phyloP scores from a whole-genome alignment of 2,797 vertebrate genomes.

The Sorex maritimensis region DNA sequence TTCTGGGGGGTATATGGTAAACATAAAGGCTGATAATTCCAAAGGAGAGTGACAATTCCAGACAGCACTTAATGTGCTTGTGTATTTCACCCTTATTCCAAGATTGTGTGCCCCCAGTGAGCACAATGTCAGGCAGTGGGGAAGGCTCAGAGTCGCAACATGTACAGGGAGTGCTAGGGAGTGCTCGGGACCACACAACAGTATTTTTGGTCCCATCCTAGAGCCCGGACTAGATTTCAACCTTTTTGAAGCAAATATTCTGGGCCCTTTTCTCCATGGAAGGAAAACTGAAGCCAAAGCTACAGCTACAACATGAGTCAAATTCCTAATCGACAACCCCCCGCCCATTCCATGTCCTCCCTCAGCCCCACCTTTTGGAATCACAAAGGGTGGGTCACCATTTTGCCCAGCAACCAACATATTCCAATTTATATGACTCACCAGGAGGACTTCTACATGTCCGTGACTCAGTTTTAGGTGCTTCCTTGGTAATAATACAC shows the following conservation, averaged over 20 bases:
- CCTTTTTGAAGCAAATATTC: background rate
- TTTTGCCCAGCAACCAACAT: background rate
- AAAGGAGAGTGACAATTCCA: background rate
- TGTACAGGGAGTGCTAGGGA: background rate
- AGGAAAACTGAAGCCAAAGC: background rate
- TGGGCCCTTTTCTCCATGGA: background rate
- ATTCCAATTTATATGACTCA: background rate
- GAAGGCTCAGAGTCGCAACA: background rate
- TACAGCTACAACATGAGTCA: background rate
- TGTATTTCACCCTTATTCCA: background rate
- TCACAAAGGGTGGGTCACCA: no score
- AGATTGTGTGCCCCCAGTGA: background rate
- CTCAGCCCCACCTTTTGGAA: background rate
- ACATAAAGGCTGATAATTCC: background rate
- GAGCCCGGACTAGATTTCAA: background rate
- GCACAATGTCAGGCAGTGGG: accelerated
- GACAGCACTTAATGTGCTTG: background rate
- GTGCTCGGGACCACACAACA: background rate
- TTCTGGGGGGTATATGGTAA: background rate
- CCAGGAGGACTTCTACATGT: background rate
- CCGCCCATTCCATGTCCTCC: background rate
- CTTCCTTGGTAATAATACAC: background rate
- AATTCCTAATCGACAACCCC: background rate
- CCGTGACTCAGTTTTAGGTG: background rate
- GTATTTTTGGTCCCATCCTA: background rate